These are phyloP conservation scores for Leptopilina boulardi DNA, from an alignment of 1,140 invertebrate species.

Conservation along the genomic window DNA sequence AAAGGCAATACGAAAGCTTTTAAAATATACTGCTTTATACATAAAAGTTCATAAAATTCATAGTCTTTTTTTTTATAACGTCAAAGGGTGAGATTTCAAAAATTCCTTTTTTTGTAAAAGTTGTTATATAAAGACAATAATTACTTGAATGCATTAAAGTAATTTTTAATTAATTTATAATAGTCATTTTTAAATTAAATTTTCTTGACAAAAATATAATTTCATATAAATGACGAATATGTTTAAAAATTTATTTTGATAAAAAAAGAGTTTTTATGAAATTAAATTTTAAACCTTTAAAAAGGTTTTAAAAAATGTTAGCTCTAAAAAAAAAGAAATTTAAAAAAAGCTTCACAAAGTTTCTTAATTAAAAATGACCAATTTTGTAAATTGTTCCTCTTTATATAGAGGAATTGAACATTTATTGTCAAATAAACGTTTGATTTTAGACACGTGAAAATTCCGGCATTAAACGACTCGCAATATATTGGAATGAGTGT, in stretches of 20 bases:
- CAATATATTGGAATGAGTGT: constrained; percentile 97
- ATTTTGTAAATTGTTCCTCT: not conserved
- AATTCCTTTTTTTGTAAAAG: not conserved
- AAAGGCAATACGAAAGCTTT: constrained; percentile 9
- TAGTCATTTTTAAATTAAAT: too few relatives aligned
- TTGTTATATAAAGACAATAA: not conserved
- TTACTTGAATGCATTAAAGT: too few relatives aligned
- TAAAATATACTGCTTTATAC: not conserved
- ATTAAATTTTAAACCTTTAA: too few relatives aligned
- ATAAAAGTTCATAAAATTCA: not conserved
- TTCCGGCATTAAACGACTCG: constrained; percentile 97
- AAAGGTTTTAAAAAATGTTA: too few relatives aligned
- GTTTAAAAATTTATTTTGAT: too few relatives aligned
- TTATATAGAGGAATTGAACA: not conserved
- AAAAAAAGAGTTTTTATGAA: too few relatives aligned
- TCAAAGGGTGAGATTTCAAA: not conserved
- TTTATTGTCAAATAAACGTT: not conserved
- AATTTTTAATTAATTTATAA: too few relatives aligned
- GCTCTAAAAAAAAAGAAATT: too few relatives aligned
- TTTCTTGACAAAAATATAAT: too few relatives aligned
- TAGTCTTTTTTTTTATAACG: not conserved
- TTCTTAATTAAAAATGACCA: too few relatives aligned
- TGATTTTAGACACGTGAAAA: constrained; percentile 88
- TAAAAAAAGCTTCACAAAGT: too few relatives aligned
- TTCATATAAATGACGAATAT: too few relatives aligned